Conservation (phyloP, 2,888 invertebrate species). For the Nipponacmea schrenckii region DNA sequence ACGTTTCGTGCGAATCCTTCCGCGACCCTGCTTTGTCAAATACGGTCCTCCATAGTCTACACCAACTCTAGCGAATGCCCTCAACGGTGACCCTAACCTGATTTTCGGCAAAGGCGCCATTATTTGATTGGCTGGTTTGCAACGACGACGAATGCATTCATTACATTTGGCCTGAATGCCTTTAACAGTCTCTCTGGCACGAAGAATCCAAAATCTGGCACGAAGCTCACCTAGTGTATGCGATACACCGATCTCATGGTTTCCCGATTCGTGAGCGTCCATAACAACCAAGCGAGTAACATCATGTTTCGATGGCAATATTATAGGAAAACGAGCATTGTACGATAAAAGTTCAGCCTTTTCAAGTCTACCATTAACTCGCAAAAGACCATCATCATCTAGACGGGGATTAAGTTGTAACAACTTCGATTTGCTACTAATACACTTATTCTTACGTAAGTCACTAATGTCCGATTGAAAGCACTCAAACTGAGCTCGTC, state of each 20-base stretch:
- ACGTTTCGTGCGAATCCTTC: conserved; percentile 18
- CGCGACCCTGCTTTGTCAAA: conserved; percentile 22
- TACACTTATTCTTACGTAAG: too few relatives aligned
- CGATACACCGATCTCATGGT: conserved; percentile 25
- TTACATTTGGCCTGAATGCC: conserved; percentile 9
- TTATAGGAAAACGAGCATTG: conserved; percentile 21
- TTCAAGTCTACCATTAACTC: conserved; percentile 16
- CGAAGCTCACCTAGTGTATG: conserved; percentile 16
- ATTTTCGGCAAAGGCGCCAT: background rate
- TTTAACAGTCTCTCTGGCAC: conserved; percentile 21
- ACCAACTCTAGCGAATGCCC: conserved; percentile 19
- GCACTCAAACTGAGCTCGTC: too few relatives aligned
- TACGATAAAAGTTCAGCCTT: conserved; percentile 16
- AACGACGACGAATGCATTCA: conserved; percentile 5
- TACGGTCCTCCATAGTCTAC: conserved; percentile 29
- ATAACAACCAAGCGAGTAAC: conserved; percentile 18
- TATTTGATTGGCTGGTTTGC: conserved; percentile 1
- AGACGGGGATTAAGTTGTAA: too few relatives aligned
- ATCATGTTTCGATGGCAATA: conserved; percentile 23
- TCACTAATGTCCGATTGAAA: too few relatives aligned
- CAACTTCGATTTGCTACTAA: too few relatives aligned
- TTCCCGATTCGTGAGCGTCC: too few relatives aligned
- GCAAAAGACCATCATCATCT: conserved; percentile 8
- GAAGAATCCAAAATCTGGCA: conserved; percentile 26
- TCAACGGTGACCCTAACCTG: background rate